These are phyloP conservation scores for Gymnothorax javanicus DNA, from an alignment of 2,797 vertebrate genomes.

Conservation along the genomic window DNA sequence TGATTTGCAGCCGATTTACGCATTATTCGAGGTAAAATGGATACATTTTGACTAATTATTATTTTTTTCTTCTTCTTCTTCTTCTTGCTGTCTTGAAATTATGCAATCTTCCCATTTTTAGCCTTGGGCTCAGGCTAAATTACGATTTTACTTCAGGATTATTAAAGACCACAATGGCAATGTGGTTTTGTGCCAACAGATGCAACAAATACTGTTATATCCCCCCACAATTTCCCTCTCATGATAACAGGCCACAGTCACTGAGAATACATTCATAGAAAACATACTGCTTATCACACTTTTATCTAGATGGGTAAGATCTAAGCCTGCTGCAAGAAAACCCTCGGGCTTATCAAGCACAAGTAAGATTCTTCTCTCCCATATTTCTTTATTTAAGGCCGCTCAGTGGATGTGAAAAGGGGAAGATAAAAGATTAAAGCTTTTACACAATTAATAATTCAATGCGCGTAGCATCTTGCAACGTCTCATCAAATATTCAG, in stretches of 20 bases:
- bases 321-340: conserved; percentile 4
- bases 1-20: too few relatives aligned
- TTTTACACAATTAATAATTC: conserved; percentile 49
- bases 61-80: too few relatives aligned
- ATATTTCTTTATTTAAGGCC: conserved; percentile 5
- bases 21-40: too few relatives aligned
- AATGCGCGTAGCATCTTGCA: conserved; percentile 44
- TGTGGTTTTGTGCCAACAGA: background rate
- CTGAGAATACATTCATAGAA: conserved; percentile 16
- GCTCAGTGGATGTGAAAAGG: conserved; percentile 27
- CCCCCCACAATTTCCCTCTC: background rate
- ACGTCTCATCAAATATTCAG: conserved; percentile 37
- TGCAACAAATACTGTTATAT: background rate
- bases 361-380: background rate
- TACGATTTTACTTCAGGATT: background rate
- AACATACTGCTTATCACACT: conserved; percentile 11
- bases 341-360: conserved; percentile 9
- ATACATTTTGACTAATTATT: too few relatives aligned
- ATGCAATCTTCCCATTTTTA: too few relatives aligned
- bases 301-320: conserved; percentile 10
- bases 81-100: too few relatives aligned
- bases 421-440: conserved; percentile 40
- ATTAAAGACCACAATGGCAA: background rate
- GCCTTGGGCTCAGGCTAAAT: background rate
- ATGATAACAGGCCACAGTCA: conserved; percentile 1